Conservation (phyloP, 2,113 vertebrate species). For the Pica pica region DNA sequence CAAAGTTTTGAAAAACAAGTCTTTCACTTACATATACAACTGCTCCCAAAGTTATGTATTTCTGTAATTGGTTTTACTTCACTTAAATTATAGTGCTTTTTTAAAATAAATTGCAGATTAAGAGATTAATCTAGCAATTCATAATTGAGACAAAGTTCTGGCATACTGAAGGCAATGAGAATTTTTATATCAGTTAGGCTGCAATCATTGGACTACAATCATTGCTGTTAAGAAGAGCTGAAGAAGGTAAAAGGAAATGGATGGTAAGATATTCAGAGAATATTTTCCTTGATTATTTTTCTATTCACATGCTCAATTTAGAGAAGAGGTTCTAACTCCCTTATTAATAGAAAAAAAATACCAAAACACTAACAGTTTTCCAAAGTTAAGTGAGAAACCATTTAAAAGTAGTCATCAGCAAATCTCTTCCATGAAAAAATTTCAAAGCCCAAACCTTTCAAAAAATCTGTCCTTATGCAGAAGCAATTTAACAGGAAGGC, state of each 20-base stretch:
- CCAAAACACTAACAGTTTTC: background rate
- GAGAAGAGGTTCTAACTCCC: conserved; percentile 2
- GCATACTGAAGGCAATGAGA: background rate
- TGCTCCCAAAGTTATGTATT: background rate
- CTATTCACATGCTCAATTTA: background rate
- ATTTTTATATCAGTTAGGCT: background rate
- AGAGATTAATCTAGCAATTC: background rate
- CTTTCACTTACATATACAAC: background rate
- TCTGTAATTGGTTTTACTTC: background rate
- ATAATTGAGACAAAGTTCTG: background rate
- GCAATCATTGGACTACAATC: background rate
- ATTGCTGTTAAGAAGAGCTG: background rate
- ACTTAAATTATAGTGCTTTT: background rate
- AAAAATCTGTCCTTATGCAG: conserved; percentile 13
- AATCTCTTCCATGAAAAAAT: background rate
- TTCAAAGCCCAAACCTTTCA: conserved; percentile 21
- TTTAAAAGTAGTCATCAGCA: background rate
- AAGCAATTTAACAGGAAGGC: conserved; percentile 40
- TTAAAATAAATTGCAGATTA: background rate
- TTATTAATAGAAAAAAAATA: background rate
- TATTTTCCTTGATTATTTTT: background rate
- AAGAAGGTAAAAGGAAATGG: background rate
- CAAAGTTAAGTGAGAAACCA: conserved; percentile 29
- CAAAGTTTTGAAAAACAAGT: background rate
- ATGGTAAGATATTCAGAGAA: background rate